Percentiles rank a stretch among this genome's conserved stretches.
These are phyloP conservation scores for Agonopterix heracliana DNA, from an alignment of 2,888 invertebrate genomes.

Conservation along the genomic window DNA sequence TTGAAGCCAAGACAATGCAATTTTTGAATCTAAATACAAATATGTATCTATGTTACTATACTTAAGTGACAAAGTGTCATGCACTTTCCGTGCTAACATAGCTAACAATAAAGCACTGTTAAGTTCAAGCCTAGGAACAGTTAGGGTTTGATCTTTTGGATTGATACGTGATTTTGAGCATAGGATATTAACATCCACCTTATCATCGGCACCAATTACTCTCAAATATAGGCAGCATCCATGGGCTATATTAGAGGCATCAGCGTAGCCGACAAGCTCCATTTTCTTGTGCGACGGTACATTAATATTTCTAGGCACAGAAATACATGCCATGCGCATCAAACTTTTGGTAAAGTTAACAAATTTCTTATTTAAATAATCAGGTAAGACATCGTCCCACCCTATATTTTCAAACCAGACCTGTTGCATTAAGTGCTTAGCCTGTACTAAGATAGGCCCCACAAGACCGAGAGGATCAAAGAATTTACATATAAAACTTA, in stretches of 20 bases:
- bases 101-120: conserved; percentile 15
- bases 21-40: conserved; percentile 17
- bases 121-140: conserved; percentile 14
- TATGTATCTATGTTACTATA: conserved; percentile 4
- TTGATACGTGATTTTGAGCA: conserved; percentile 13
- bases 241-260: conserved; percentile 13
- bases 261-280: conserved; percentile 12
- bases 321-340: conserved; percentile 8
- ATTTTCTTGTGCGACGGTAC: neutral
- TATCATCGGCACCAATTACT: conserved; percentile 5
- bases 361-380: conserved; percentile 5
- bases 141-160: conserved; percentile 6
- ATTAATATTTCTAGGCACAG: neutral
- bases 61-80: conserved; percentile 8
- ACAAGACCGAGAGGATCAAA: conserved; percentile 13
- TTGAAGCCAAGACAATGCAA: conserved; percentile 17
- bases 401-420: conserved; percentile 7
- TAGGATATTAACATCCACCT: conserved; percentile 6
- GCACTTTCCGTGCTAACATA: conserved; percentile 7
- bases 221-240: conserved; percentile 16
- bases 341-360: conserved; percentile 7
- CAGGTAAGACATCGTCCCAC: conserved; percentile 8
- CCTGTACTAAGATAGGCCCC: conserved; percentile 9
- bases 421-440: conserved; percentile 8
- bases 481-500: conserved; percentile 11